Percentiles rank a stretch among this genome's conserved stretches.
phyloP scores from a whole-genome alignment of 2,797 vertebrate species.

The Pteronotus mesoamericanus region DNA sequence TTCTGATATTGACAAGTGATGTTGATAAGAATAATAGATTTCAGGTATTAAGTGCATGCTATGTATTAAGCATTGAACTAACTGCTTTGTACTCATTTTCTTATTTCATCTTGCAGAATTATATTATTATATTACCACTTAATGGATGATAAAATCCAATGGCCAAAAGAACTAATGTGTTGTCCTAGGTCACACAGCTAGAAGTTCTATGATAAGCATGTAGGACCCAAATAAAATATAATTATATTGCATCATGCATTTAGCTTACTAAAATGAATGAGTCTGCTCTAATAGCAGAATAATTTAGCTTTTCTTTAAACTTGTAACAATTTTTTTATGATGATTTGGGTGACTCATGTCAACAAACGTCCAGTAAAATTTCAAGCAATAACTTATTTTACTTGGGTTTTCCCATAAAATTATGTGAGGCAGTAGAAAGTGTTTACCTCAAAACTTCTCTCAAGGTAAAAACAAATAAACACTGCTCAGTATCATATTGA shows the following conservation, averaged over 20 bases:
- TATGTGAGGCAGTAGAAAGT: background rate
- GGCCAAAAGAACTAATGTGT: background rate
- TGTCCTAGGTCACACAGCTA: background rate
- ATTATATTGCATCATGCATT: background rate
- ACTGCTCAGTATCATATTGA: background rate
- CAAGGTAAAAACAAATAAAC: background rate
- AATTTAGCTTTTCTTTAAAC: background rate
- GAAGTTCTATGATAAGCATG: background rate
- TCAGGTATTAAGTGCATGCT: background rate
- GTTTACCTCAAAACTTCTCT: background rate
- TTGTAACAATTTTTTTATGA: background rate
- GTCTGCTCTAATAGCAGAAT: background rate
- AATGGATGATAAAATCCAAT: background rate
- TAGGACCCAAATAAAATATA: background rate
- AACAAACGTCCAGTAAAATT: background rate
- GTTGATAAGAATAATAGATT: background rate
- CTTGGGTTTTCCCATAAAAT: background rate
- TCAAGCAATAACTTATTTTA: background rate
- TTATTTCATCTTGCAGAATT: background rate
- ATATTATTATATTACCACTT: background rate
- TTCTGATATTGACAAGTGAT: background rate
- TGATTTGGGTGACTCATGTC: background rate
- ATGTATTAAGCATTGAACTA: background rate
- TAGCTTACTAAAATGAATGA: background rate
- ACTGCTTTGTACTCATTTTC: background rate